Base-by-base conservation (phyloP, 2,888 invertebrate genomes). In the Orchesellides sinensis region DNA sequence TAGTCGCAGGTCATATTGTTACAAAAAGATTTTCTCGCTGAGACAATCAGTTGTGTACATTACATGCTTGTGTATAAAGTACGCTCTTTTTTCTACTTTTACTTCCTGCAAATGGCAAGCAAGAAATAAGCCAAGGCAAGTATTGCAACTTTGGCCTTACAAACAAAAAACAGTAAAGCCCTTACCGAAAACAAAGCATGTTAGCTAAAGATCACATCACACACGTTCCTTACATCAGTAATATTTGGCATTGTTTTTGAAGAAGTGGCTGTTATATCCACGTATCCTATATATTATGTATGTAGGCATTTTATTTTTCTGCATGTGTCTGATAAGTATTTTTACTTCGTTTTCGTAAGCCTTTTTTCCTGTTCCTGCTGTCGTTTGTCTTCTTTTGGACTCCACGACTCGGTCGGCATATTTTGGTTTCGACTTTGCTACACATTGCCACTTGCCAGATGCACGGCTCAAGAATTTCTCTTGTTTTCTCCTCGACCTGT, bases 91-190 rank as follows among this genome's bases (percentile, higher is more conserved):
- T 68, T 40, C 40, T 65, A 35, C 17, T 47, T 12, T 52, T 21
- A 29, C 32, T 52, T 70, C 59, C 70, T 70, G 70, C 56, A 70
- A 70, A 56, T 70, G 70, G 70, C 70, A 69, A 56, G 40, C 27
- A 25, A 56, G 40, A 70, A 70, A 56, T 70, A 70, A 56, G 70
- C 56, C 10, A n/a, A 27, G 12, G 32, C 32, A 54, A 54, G 32
- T 17, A 32, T 5, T 40, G 35, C 52, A 52, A 21, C 17, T 47
- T 68, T 68, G 66, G 66, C 66, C 49, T 68, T 68, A 27, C 25
- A 40, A 12, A 8, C 1, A 61, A 61, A 61, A 35, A 40, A 40
- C 40, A 65, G 21, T 65, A 23, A 65, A 65, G 65, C 49, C 27
- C n/a, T n/a, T n/a, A n/a, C n/a, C n/a, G 17, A 54, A 54, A 54